Evolutionary conservation across 2,797 vertebrate genomes (phyloP).

Genomic region (Xenopus petersii): DNA sequence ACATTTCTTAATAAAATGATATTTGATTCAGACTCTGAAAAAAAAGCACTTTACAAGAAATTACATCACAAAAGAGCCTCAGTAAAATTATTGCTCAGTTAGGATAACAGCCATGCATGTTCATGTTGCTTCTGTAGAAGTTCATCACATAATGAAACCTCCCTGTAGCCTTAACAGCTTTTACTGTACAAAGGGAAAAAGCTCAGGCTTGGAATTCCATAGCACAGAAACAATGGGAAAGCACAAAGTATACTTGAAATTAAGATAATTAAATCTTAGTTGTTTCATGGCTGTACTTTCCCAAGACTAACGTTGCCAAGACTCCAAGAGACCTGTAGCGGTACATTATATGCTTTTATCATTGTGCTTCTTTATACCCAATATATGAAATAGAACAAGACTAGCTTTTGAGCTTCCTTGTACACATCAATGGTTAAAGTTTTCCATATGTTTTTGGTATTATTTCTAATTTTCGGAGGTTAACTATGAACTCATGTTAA

Average conservation of each 20-base stretch:
- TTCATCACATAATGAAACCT: constrained; percentile 19
- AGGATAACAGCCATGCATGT: not conserved
- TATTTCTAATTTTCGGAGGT: no score
- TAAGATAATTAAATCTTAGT: not conserved
- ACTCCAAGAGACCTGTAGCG: not conserved
- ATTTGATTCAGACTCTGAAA: no score
- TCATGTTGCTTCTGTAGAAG: not conserved
- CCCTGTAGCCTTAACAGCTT: constrained; percentile 1
- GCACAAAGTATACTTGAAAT: not conserved
- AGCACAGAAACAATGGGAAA: not conserved
- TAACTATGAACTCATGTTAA: no score
- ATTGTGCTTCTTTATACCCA: no score
- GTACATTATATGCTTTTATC: no score
- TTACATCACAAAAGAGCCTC: not conserved
- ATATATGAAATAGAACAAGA: no score
- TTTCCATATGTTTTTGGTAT: no score
- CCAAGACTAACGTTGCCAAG: not conserved
- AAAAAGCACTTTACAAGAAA: not conserved
- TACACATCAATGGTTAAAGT: no score
- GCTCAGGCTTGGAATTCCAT: not conserved
- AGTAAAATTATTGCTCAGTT: constrained; percentile 1
- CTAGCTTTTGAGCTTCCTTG: no score
- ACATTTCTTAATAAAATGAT: no score
- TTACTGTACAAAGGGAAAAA: not conserved
- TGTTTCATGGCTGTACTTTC: not conserved